Evolutionary conservation across 2,888 invertebrate genomes (phyloP).

Genomic region (Dione vanillae): DNA sequence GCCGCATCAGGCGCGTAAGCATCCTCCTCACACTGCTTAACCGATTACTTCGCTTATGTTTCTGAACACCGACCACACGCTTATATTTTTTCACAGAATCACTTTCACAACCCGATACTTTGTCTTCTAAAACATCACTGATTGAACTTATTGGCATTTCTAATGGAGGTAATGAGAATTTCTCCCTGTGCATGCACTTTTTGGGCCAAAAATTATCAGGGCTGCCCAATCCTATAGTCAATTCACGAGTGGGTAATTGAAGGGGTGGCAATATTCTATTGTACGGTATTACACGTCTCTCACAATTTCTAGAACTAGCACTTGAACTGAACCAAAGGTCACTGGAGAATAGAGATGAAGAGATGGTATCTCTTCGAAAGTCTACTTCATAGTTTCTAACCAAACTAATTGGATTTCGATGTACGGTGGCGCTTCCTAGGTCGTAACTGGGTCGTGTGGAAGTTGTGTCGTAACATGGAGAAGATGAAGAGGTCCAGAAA

Average conservation of each 20-base stretch:
- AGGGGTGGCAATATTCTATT: constrained; percentile 68
- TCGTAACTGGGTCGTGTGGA: constrained; percentile 53
- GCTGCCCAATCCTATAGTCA: constrained; percentile 50
- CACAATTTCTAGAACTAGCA: constrained; percentile 54
- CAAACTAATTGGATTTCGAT: constrained; percentile 55
- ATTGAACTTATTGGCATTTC: constrained; percentile 57
- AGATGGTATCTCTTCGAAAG: constrained; percentile 56
- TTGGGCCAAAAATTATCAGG: constrained; percentile 64
- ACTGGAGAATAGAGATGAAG: constrained; percentile 64
- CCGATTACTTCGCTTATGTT: constrained; percentile 47
- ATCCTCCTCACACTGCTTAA: constrained; percentile 65
- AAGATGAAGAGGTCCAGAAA: constrained; percentile 57
- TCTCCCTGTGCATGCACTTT: constrained; percentile 51
- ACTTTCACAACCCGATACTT: constrained; percentile 47
- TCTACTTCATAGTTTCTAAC: constrained; percentile 53
- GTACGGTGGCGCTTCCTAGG: constrained; percentile 57
- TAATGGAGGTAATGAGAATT: constrained; percentile 55
- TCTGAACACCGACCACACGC: constrained; percentile 46
- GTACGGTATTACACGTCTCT: constrained; percentile 60
- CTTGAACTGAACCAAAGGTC: constrained; percentile 65
- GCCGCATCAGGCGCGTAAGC: constrained; percentile 64
- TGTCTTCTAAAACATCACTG: constrained; percentile 43
- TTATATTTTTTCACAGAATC: constrained; percentile 42
- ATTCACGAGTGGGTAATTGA: constrained; percentile 59
- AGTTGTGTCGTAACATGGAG: constrained; percentile 56